Evolutionary conservation across 2,888 invertebrate species (phyloP), one percentile per base, ranked within the genome.

Genomic region (Limenitis camilla): DNA sequence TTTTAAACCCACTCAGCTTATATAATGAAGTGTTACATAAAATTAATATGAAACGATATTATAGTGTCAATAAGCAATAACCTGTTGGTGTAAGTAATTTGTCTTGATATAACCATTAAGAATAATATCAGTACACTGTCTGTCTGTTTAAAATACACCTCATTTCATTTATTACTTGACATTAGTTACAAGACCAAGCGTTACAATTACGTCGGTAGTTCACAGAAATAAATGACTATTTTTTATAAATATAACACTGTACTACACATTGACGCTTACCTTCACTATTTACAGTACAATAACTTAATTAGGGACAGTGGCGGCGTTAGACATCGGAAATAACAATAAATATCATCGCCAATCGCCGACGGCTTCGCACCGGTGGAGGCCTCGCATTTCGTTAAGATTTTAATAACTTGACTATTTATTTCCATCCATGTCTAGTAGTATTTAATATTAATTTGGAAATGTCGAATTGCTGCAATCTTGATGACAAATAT

Each of bases 71-170:
- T 45, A 45, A 45, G 45, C 45, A 45, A 31, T 44, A 52, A 52
- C 55, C 52, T 52, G 52, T 52, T 53, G n/a, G n/a, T 36, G 50
- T 53, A 35, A 49, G 30, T 54, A 57, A 57, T 54, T 46, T 46
- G 52, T 54, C 35, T 33, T 52, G 48, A 52, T 52, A 10, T 45
- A 45, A 41, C 40, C 44, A 46, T 54, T 52, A 57, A 41, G 44
- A 40, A 55, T 52, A 49, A 52, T 48, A 33, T 49, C 32, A 19
- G 19, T 19, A 19, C 19, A 31, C 28, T 44, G 52, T 52, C 51
- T 44, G 31, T 40, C 40, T 48, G 45, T 52, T 54, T 52, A 49
- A 53, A 45, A 49, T 42, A 45, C 46, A 52, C 39, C 31, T 52
- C 51, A 32, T 54, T 57, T 40, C 32, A 45, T 49, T 40, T 40